phyloP scores from a whole-genome alignment of 2,888 invertebrate genomes.

The Orchestes rusci region DNA sequence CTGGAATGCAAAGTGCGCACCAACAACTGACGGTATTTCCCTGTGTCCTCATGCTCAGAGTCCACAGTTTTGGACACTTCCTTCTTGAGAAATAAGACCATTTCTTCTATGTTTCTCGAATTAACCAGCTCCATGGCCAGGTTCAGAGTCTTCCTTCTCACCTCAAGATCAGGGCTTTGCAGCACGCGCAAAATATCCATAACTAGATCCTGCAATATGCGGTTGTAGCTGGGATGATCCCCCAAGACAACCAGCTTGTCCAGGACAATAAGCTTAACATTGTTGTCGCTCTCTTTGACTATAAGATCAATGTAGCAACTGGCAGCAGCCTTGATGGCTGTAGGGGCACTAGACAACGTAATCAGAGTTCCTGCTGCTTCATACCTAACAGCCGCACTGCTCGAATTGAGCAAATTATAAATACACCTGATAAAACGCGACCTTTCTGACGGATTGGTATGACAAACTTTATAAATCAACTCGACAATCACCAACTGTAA shows the following conservation, averaged over 20 bases:
- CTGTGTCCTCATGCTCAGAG: conserved; percentile 85
- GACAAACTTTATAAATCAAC: conserved; percentile 92
- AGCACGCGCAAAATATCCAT: conserved; percentile 97
- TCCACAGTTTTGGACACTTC: conserved; percentile 86
- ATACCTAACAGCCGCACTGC: conserved; percentile 93
- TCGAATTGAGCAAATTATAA: conserved; percentile 92
- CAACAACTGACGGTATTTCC: conserved; percentile 89
- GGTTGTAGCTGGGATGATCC: conserved; percentile 75
- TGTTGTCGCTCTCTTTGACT: conserved; percentile 99
- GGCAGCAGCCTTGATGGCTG: conserved; percentile 83
- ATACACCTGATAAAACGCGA: conserved; percentile 97
- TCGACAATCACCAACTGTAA: conserved; percentile 97
- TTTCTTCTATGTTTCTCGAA: conserved; percentile 89
- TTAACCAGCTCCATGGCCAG: conserved; percentile 83
- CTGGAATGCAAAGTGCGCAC: conserved; percentile 92
- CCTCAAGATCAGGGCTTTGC: conserved; percentile 90
- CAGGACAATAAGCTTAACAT: conserved; percentile 96
- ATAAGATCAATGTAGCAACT: conserved; percentile 97
- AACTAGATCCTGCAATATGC: conserved; percentile 70
- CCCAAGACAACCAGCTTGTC: conserved; percentile 86
- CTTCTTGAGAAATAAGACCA: conserved; percentile 87
- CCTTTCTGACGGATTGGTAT: conserved; percentile 91
- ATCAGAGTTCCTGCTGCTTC: conserved; percentile 98
- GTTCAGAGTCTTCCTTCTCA: conserved; percentile 40
- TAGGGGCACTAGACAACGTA: conserved; percentile 94